Base-by-base conservation (phyloP, 2,888 invertebrate species). In the Gymnocheta viridis region DNA sequence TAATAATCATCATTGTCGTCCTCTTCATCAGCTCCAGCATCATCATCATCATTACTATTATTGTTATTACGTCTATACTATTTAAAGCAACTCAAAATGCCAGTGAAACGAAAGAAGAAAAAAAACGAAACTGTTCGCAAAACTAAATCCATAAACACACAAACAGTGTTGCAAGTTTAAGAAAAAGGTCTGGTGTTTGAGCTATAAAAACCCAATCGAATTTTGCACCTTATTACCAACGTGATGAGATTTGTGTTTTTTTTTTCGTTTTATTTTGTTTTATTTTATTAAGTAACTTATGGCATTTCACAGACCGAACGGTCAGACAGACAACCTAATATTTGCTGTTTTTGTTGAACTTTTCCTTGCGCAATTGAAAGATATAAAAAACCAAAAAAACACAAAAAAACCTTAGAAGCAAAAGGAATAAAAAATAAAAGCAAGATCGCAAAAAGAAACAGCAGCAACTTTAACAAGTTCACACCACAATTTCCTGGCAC, bases 401-500 rank as follows among this genome's bases (percentile, higher is more conserved):
- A 49, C 49, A 9, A 47, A 19, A 22, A 51, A 51, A 58, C 24
- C 44, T 38, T 51, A 58, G 56, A 10, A 49, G 17, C 19, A 14
- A 22, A 29, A 29, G n/a, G 10, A 17, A 22, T 7, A 35, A 3
- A 22, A 47, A 72, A 51, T 1, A n/a, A 56, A 60, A 38, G 10
- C 19, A 29, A 29, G n/a, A n/a, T 56, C 7, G 35, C 56, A 17
- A 27, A 49, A 73, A 58, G 41, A 82, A 73, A 76, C 76, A 54
- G 81, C 81, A 85, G 81, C 81, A 83, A 74, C 72, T 84, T 80
- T 87, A 87, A 86, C 87, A 85, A 87, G 86, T 87, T 86, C 86
- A 86, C 86, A 87, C 87, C 87, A 85, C 87, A 87, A 86, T 86
- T 86, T 87, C 87, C 87, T 87, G 87, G 85, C 87, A 87, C 87